Conservation (phyloP, 2,797 vertebrate species). For the Cetoscarus ocellatus region DNA sequence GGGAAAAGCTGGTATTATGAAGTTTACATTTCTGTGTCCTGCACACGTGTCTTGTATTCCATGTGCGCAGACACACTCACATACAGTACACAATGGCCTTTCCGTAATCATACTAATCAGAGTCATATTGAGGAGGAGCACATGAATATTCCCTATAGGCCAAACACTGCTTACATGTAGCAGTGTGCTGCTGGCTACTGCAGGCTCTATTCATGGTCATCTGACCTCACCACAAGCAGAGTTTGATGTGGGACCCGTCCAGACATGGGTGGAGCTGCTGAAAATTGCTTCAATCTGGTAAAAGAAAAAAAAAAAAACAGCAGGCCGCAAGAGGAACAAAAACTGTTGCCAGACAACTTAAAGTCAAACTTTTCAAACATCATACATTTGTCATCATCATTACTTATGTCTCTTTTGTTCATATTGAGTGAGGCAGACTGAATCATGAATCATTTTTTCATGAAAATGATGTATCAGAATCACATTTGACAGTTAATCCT, state of each 20-base stretch:
- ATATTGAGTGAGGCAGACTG: background rate
- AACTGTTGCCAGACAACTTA: conserved; percentile 32
- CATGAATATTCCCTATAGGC: conserved; percentile 19
- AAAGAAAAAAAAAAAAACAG: conserved; percentile 27
- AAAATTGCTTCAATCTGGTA: conserved; percentile 68
- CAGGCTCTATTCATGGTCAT: conserved; percentile 67
- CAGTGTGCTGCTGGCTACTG: conserved; percentile 45
- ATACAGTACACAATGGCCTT: conserved; percentile 16
- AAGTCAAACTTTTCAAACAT: conserved; percentile 31
- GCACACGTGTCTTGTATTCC: conserved; percentile 17
- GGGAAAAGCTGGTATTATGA: conserved; percentile 60
- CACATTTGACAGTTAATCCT: too few relatives aligned
- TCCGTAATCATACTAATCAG: conserved; percentile 35
- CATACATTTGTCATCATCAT: conserved; percentile 14
- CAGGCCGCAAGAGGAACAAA: conserved; percentile 58
- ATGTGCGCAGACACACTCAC: background rate
- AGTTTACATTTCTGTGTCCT: conserved; percentile 45
- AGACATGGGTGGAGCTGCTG: conserved; percentile 75
- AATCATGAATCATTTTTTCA: background rate
- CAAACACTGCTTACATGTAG: conserved; percentile 34
- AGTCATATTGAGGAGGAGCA: conserved; percentile 31
- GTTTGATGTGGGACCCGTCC: conserved; percentile 75
- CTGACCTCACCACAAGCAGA: conserved; percentile 68
- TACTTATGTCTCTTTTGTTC: background rate
- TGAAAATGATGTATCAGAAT: background rate